A percentile compares a stretch with the other conserved stretches of the same genome.
These are phyloP conservation scores for Sebastes taczanowskii DNA, from an alignment of 2,797 vertebrate species.

Conservation along the genomic window DNA sequence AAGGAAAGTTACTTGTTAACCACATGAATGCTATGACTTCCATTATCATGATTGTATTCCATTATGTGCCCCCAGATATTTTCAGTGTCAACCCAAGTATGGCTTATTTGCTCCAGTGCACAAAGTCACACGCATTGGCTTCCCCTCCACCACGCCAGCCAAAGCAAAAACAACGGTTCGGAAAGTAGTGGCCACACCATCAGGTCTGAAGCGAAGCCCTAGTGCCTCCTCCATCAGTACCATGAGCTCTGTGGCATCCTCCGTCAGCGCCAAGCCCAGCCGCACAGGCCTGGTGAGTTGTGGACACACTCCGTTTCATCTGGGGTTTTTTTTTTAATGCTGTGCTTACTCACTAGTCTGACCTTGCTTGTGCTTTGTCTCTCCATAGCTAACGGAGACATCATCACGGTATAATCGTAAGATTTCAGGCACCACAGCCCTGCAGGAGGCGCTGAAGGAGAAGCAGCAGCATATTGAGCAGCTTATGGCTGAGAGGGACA, in stretches of 20 bases:
- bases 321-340: background rate
- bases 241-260: conserved; percentile 95
- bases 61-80: conserved; percentile 86
- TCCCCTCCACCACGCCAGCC: conserved; percentile 96
- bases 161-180: conserved; percentile 92
- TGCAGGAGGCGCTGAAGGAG: conserved; percentile 98
- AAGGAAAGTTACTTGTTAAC: background rate
- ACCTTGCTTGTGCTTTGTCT: conserved; percentile 36
- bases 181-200: conserved; percentile 85
- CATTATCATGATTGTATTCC: background rate
- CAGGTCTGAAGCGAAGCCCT: conserved; percentile 92
- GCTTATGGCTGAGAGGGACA: conserved; percentile 94
- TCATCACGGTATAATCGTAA: conserved; percentile 96
- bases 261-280: conserved; percentile 97
- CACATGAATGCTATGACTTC: background rate
- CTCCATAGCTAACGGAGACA: conserved; percentile 93
- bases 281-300: conserved; percentile 94
- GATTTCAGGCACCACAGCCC: conserved; percentile 96
- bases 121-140: conserved; percentile 97
- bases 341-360: background rate
- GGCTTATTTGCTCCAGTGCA: conserved; percentile 97
- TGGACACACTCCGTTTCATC: background rate
- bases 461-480: conserved; percentile 99
- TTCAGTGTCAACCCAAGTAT: conserved; percentile 97
- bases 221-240: conserved; percentile 97